phyloP scores from a whole-genome alignment of 1,140 invertebrate genomes.

The Nebria ingens region DNA sequence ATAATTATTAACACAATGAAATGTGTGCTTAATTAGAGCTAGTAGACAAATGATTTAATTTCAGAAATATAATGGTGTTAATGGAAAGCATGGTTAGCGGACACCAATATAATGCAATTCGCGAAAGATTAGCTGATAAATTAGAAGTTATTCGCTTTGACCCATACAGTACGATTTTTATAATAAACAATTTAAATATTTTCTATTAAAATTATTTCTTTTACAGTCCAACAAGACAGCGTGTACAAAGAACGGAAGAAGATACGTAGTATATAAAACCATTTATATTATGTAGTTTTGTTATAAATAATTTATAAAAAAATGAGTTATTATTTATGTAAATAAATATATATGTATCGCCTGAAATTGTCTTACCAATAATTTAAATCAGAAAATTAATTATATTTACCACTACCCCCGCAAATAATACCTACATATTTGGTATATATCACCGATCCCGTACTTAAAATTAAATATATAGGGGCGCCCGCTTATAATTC shows the following conservation, averaged over 20 bases:
- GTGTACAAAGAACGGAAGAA: slow-evolving; percentile 56
- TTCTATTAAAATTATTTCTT: slow-evolving; percentile 18
- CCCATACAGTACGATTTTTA: slow-evolving; percentile 57
- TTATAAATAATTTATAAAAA: slow-evolving; percentile 3
- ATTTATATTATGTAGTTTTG: background rate
- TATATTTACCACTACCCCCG: too few species aligned
- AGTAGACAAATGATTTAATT: too few species aligned
- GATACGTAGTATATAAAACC: slow-evolving; percentile 43
- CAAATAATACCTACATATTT: too few species aligned
- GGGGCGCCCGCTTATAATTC: too few species aligned
- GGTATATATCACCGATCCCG: too few species aligned
- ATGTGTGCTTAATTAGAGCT: background rate
- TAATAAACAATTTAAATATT: slow-evolving; percentile 7
- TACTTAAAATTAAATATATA: too few species aligned
- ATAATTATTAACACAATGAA: slow-evolving; percentile 1
- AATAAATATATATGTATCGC: too few species aligned
- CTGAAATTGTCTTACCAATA: too few species aligned
- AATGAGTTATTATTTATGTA: too few species aligned
- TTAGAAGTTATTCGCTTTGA: slow-evolving; percentile 63
- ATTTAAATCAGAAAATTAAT: too few species aligned
- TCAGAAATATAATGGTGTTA: slow-evolving; percentile 60
- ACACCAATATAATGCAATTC: slow-evolving; percentile 50
- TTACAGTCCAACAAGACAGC: slow-evolving; percentile 50
- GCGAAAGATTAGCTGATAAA: slow-evolving; percentile 67
- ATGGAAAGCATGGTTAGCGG: slow-evolving; percentile 67